A percentile compares a stretch with the other conserved stretches of the same genome.
These are phyloP conservation scores for Brachionus koreanus DNA, from an alignment of 1,140 invertebrate genomes.

Conservation along the genomic window DNA sequence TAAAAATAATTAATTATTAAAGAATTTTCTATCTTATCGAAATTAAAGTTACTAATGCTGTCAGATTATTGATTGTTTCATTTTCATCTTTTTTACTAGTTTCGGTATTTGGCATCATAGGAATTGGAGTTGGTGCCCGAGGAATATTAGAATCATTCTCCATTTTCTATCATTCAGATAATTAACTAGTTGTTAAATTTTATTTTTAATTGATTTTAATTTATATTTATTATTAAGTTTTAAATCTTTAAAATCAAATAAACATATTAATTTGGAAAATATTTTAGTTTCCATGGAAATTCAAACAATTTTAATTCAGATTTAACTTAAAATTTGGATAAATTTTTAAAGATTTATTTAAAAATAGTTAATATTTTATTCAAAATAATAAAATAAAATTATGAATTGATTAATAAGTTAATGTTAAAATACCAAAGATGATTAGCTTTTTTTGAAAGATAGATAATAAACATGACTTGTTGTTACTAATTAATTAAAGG, in stretches of 20 bases:
- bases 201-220: not conserved
- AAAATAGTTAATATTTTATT: not conserved
- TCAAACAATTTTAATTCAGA: not conserved
- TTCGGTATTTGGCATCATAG: not conserved
- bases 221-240: not conserved
- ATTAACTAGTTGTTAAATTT: not conserved
- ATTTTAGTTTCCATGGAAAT: not conserved
- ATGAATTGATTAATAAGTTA: too few species aligned
- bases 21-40: not conserved
- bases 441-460: too few species aligned
- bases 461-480: too few species aligned
- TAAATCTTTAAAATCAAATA: constrained; percentile 1
- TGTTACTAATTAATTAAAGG: not conserved
- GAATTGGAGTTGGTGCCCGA: constrained; percentile 6
- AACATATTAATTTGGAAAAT: not conserved
- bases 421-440: too few species aligned
- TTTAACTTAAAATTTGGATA: not conserved
- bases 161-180: not conserved
- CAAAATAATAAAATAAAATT: not conserved
- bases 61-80: not conserved
- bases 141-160: not conserved
- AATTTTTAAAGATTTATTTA: too few species aligned
- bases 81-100: not conserved
- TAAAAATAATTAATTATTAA: not conserved
- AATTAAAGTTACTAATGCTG: not conserved